These are phyloP conservation scores for Nyctibius bracteatus DNA, from an alignment of 2,113 vertebrate species.

Conservation along the genomic window DNA sequence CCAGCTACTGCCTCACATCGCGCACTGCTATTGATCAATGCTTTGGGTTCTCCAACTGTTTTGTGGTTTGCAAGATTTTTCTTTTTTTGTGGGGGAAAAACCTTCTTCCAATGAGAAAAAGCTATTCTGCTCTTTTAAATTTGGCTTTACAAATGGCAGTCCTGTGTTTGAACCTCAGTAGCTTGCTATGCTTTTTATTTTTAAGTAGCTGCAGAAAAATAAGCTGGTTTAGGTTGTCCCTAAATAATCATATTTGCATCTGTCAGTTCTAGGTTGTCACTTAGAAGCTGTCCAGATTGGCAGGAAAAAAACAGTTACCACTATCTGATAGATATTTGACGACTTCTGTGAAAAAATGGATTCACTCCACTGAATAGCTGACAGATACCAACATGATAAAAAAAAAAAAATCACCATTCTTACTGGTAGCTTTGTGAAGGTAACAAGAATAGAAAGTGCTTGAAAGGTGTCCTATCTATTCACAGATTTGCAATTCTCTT, in stretches of 20 bases:
- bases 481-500: not conserved
- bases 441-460: not conserved
- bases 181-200: not conserved
- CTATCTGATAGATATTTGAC: conserved; percentile 1
- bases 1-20: not conserved
- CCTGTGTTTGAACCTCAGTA: not conserved
- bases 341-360: not conserved
- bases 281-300: conserved; percentile 1
- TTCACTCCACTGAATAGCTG: conserved; percentile 31
- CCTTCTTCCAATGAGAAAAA: not conserved
- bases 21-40: not conserved
- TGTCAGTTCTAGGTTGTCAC: not conserved
- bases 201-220: not conserved
- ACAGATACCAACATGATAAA: not conserved
- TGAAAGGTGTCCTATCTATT: not conserved
- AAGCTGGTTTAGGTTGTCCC: not conserved
- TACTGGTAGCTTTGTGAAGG: not conserved
- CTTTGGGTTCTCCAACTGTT: not conserved
- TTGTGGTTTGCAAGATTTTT: not conserved
- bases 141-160: not conserved
- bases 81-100: not conserved
- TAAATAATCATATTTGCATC: conserved; percentile 8
- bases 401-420: not conserved
- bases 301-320: not conserved
- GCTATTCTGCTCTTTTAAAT: not conserved